phyloP scores from a whole-genome alignment of 2,113 vertebrate species.

The Accipiter virgatus region DNA sequence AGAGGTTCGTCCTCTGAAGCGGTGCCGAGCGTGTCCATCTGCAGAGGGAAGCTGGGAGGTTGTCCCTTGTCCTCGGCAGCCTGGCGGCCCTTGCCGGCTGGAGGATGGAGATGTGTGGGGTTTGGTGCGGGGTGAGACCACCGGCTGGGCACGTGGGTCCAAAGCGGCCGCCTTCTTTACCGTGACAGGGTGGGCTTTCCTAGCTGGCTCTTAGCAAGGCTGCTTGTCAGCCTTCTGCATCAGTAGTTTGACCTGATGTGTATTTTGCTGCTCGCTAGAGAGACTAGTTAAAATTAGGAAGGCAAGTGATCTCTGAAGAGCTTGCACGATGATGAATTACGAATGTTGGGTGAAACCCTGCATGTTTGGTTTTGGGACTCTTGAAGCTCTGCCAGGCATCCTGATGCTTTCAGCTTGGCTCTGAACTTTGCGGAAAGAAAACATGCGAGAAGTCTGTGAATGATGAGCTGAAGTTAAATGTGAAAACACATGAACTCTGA shows the following conservation, averaged over 20 bases:
- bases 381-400: neutral
- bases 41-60: neutral
- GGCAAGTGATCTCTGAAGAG: neutral
- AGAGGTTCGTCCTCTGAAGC: neutral
- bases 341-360: neutral
- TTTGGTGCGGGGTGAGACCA: neutral
- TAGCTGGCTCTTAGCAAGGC: neutral
- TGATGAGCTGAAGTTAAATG: neutral
- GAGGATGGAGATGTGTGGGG: neutral
- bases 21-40: rapidly evolving
- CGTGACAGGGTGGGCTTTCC: rapidly evolving
- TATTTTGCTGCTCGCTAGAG: neutral
- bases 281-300: neutral
- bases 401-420: neutral
- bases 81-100: rapidly evolving
- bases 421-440: neutral
- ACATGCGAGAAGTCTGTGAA: neutral
- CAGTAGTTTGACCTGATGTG: neutral
- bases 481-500: neutral
- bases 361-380: neutral
- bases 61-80: neutral
- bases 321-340: neutral
- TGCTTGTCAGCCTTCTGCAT: neutral
- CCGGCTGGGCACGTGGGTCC: rapidly evolving
- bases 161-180: neutral